phyloP scores from a whole-genome alignment of 1,140 invertebrate species.

The Lepidotrigona ventralis region DNA sequence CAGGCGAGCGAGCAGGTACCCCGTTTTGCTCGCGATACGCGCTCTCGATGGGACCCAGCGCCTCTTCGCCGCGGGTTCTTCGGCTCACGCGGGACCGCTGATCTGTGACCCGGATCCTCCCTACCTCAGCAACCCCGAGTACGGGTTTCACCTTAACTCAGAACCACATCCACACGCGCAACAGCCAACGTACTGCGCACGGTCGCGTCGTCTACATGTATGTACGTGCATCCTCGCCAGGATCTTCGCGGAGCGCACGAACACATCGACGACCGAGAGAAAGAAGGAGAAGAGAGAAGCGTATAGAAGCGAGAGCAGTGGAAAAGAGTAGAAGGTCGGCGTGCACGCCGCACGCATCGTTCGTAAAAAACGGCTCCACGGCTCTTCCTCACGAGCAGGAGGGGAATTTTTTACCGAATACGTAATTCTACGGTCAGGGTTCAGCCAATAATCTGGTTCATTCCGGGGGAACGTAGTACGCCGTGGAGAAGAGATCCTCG shows the following conservation, averaged over 20 bases:
- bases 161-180: slow-evolving; percentile 36
- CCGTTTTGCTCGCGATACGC: slow-evolving; percentile 77
- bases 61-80: slow-evolving; percentile 66
- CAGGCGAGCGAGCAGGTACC: slow-evolving; percentile 63
- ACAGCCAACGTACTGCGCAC: slow-evolving; percentile 13
- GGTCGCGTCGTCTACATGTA: not conserved
- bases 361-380: slow-evolving; percentile 48
- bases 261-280: slow-evolving; percentile 1
- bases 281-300: not conserved
- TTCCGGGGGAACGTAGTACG: slow-evolving; percentile 53
- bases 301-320: not conserved
- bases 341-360: slow-evolving; percentile 51
- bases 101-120: slow-evolving; percentile 81
- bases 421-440: slow-evolving; percentile 74
- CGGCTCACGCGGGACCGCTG: slow-evolving; percentile 74
- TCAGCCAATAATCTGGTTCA: slow-evolving; percentile 76
- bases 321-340: slow-evolving; percentile 14
- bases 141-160: slow-evolving; percentile 64
- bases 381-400: slow-evolving; percentile 45
- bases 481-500: slow-evolving; percentile 34
- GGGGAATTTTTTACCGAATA: slow-evolving; percentile 70
- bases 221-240: slow-evolving; percentile 22
- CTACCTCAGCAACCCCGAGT: slow-evolving; percentile 72
- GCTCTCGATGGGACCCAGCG: slow-evolving; percentile 74
- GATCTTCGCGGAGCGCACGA: slow-evolving; percentile 39